Base-by-base conservation (phyloP, 2,888 invertebrate genomes). In the Xestia ashworthii region DNA sequence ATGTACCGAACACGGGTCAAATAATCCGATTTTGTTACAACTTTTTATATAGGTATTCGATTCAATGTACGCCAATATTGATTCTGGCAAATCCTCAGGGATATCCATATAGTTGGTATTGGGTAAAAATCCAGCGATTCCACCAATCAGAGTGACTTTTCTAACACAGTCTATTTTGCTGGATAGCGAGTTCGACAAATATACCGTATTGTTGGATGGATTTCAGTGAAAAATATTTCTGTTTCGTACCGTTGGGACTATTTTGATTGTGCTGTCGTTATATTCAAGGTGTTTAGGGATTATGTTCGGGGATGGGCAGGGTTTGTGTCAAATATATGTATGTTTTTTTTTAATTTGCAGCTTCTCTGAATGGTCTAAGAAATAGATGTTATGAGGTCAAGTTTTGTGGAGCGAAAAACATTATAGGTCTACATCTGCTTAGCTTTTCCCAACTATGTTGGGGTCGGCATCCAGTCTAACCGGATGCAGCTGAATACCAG, bases 41-140 rank as follows among this genome's bases (percentile, higher is more conserved):
- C 74, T 70, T 77, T 87, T 87, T 84, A 78, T 81, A 71, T 76
- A 81, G 53, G 58, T 75, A 78, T 87, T 85, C 73, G 48, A 84
- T 84, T 84, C 85, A 85, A 84, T 81, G 68, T 79, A 76, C 81
- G 73, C 75, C 87, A 85, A 85, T 84, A 87, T 84, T 84, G 86
- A 82, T 72, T 78, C 64, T 77, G 60, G 55, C 12, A 75, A 83
- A 82, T 84, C 83, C 75, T 67, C 5, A 16, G 72, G 83, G 83
- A 83, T 82, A 74, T 70, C 62, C 74, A 82, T 70, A 71, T 73
- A 82, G 86, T 78, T 86, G 70, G 72, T 66, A 82, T 78, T 78
- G 58, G 73, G 82, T 69, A 82, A 62, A 82, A 83, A 82, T 84
- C 70, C 69, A 86, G 64, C 75, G 72, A 86, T 75, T 72, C 83